Conservation (phyloP, 1,140 invertebrate species). For the Holotrichia oblita region DNA sequence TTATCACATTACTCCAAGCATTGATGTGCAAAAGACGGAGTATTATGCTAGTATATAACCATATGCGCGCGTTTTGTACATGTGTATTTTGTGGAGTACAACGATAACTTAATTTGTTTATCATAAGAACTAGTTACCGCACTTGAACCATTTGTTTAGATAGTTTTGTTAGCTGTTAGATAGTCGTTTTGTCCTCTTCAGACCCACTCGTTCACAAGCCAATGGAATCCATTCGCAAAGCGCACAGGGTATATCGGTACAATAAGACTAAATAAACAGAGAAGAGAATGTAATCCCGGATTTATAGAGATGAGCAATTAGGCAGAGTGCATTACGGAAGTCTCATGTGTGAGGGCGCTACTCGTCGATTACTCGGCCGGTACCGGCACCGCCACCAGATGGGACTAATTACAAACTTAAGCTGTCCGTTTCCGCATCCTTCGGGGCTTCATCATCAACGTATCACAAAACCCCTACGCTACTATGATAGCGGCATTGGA, state of each 20-base stretch:
- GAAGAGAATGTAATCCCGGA: conserved; percentile 53
- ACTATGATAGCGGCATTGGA: conserved; percentile 4
- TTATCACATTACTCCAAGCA: too few species aligned
- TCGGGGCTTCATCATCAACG: conserved; percentile 40
- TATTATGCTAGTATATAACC: not conserved
- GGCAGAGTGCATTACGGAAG: conserved; percentile 56
- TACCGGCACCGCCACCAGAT: conserved; percentile 55
- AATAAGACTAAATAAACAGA: conserved; percentile 41
- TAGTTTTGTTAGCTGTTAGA: not conserved
- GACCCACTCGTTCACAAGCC: not conserved
- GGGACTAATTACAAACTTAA: conserved; percentile 61
- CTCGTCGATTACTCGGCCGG: conserved; percentile 57
- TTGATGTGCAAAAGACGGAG: too few species aligned
- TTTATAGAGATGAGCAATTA: conserved; percentile 58
- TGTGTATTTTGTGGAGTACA: too few species aligned
- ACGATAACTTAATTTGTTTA: not conserved
- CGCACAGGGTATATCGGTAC: not conserved
- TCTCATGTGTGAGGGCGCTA: conserved; percentile 58
- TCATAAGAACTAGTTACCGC: not conserved
- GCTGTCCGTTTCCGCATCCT: conserved; percentile 50
- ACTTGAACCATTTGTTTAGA: not conserved
- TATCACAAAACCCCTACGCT: conserved; percentile 20
- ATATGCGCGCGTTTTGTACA: not conserved
- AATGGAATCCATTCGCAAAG: not conserved
- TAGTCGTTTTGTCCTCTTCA: not conserved